Evolutionary conservation across 23 tunicate genomes (phyloP).

Genomic region (Corella eumyota): DNA sequence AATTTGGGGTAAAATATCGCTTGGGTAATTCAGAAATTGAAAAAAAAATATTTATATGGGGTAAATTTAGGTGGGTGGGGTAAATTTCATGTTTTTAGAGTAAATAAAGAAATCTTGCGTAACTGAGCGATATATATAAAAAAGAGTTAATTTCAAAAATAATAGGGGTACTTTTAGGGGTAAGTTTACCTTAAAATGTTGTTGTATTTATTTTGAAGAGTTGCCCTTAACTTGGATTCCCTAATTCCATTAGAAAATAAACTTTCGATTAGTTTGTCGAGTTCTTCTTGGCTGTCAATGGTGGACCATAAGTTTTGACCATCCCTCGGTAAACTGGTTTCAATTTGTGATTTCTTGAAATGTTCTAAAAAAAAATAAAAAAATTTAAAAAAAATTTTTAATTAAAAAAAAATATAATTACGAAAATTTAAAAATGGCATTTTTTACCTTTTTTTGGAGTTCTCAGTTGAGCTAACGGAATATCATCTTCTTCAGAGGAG

Average conservation of each 20-base stretch:
- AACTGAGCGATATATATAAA: no score
- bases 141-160: no score
- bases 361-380: no score
- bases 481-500: constrained; percentile 12
- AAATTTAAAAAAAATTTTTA: no score
- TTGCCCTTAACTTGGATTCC: constrained; percentile 22
- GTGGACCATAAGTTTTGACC: constrained; percentile 59
- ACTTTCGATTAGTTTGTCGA: constrained; percentile 20
- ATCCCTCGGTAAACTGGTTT: constrained; percentile 40
- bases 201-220: constrained; percentile 37
- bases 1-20: no score
- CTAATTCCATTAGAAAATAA: constrained; percentile 32
- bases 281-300: constrained; percentile 29
- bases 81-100: no score
- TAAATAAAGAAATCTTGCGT: no score
- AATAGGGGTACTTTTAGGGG: no score
- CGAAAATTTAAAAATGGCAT: constrained; percentile 1
- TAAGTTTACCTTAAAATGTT: constrained; percentile 28
- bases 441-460: constrained; percentile 10
- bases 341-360: constrained; percentile 20
- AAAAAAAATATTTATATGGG: no score
- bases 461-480: constrained; percentile 21
- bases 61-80: no score
- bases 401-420: no score
- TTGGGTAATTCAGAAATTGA: no score